Percentiles rank a stretch among this genome's conserved stretches.
These are phyloP conservation scores for Ramphastos sulfuratus DNA, from an alignment of 2,113 vertebrate species.

Conservation along the genomic window DNA sequence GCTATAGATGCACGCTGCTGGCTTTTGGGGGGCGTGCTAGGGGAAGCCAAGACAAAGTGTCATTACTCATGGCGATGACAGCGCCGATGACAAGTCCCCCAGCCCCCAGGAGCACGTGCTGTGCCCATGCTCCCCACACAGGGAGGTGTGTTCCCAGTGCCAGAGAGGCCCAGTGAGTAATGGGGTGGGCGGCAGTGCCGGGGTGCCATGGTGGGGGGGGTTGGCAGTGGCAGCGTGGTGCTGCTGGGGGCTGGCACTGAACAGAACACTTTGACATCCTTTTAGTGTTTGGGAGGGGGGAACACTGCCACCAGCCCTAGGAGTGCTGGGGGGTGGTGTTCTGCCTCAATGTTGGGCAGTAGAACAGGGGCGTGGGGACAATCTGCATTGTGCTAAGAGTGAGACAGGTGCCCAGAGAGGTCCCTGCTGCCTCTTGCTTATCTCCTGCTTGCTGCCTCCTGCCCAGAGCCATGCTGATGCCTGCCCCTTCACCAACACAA, in stretches of 20 bases:
- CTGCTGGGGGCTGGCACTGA: background rate
- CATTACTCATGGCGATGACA: conserved; percentile 39
- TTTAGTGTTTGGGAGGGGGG: background rate
- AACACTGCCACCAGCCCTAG: fast-evolving
- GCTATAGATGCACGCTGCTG: background rate
- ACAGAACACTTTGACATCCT: background rate
- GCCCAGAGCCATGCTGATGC: background rate
- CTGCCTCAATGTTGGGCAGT: background rate
- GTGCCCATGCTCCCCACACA: background rate
- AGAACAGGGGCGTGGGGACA: fast-evolving
- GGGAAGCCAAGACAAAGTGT: conserved; percentile 35
- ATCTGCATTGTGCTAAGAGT: fast-evolving
- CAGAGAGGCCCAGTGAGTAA: conserved; percentile 55
- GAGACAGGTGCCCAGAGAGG: fast-evolving
- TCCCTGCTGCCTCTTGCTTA: background rate
- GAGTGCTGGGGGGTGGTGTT: background rate
- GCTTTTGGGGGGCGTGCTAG: background rate
- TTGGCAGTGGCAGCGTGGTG: background rate
- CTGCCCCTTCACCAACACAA: fast-evolving
- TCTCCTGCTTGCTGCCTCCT: background rate
- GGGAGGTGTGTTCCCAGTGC: conserved; percentile 46
- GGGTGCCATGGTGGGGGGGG: background rate
- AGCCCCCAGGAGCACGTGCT: conserved; percentile 49
- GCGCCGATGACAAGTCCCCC: conserved; percentile 38
- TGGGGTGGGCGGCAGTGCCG: conserved; percentile 35